These are phyloP conservation scores for Phalanger gymnotis DNA, from an alignment of 2,797 vertebrate genomes.

Conservation along the genomic window DNA sequence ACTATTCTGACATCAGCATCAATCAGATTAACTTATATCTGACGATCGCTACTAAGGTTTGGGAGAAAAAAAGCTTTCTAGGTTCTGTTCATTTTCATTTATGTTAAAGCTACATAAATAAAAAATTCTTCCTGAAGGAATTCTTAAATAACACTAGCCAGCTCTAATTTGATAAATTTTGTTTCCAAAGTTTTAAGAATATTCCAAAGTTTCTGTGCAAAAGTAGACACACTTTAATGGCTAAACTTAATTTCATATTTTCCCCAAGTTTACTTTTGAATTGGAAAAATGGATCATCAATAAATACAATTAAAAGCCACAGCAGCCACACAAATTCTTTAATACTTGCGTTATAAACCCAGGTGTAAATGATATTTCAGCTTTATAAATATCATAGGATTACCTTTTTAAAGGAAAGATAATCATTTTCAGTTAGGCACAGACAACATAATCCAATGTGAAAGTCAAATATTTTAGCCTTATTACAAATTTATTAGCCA, in stretches of 20 bases:
- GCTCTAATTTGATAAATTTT: not conserved
- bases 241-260: slow-evolving; percentile 4
- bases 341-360: not conserved
- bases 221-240: slow-evolving; percentile 16
- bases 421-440: not conserved
- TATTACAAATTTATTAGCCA: not conserved
- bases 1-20: not conserved
- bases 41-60: not conserved
- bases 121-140: slow-evolving; percentile 26
- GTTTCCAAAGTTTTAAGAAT: not conserved
- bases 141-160: not conserved
- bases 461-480: not conserved
- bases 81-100: not conserved
- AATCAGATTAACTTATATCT: not conserved
- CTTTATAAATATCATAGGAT: slow-evolving; percentile 2
- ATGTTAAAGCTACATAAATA: slow-evolving; percentile 37
- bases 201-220: slow-evolving; percentile 31
- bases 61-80: not conserved
- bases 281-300: not conserved
- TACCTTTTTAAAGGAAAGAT: not conserved
- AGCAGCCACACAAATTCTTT: not conserved
- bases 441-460: not conserved
- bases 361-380: not conserved
- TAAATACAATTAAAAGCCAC: slow-evolving; percentile 19
- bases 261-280: slow-evolving; percentile 18